These are phyloP conservation scores for Grus americana DNA, from an alignment of 2,113 vertebrate species.

Conservation along the genomic window DNA sequence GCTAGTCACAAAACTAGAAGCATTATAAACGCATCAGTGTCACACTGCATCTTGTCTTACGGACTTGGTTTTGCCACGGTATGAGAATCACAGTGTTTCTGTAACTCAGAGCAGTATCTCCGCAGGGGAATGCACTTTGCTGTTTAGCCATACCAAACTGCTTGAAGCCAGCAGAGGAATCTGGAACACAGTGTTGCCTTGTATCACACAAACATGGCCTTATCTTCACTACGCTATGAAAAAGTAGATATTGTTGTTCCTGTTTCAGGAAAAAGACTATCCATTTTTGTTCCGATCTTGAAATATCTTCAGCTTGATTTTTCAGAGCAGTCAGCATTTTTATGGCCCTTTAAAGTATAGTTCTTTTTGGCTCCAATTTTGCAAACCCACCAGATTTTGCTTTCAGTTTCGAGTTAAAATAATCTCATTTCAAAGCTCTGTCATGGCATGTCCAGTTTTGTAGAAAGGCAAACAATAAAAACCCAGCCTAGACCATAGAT, in stretches of 20 bases:
- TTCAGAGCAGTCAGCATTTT: neutral
- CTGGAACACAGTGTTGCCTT: neutral
- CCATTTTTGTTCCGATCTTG: neutral
- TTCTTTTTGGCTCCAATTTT: neutral
- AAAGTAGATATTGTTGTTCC: neutral
- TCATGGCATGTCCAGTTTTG: neutral
- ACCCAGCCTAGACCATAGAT: neutral
- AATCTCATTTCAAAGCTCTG: neutral
- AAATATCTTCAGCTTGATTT: neutral
- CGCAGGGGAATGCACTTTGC: neutral
- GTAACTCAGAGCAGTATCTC: neutral
- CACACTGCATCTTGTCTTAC: neutral
- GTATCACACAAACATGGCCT: neutral
- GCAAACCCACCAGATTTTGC: neutral
- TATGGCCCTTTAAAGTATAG: neutral
- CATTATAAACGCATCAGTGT: neutral
- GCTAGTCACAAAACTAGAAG: neutral
- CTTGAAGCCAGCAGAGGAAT: neutral
- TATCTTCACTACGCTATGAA: neutral
- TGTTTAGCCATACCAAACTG: neutral
- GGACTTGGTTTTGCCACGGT: neutral
- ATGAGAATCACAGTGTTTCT: neutral
- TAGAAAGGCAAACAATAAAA: neutral
- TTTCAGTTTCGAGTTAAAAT: neutral
- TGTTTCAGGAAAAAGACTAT: neutral